Conservation (phyloP, 1,140 invertebrate species). For the Stegodyphus mimosarum region DNA sequence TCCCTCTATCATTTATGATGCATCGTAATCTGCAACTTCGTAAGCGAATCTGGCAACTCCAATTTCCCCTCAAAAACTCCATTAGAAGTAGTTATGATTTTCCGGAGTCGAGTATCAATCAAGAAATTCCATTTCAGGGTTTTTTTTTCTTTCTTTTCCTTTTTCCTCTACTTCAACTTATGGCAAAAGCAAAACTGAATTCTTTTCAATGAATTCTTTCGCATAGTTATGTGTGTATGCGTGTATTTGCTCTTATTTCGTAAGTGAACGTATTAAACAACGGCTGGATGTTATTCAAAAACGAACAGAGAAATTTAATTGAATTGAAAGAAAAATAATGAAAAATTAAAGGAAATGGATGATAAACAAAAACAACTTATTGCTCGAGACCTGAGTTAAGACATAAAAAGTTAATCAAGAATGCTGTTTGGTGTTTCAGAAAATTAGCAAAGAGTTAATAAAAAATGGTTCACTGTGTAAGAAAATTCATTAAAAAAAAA, state of each 20-base stretch:
- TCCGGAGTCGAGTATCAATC: slow-evolving; percentile 26
- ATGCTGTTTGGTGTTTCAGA: too few relatives aligned
- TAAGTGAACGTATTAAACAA: not conserved
- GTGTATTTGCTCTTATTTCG: not conserved
- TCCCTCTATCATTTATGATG: not conserved
- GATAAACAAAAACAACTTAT: slow-evolving; percentile 32
- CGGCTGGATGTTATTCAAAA: too few relatives aligned
- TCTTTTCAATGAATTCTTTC: too few relatives aligned
- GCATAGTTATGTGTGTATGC: too few relatives aligned
- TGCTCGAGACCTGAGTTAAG: not conserved
- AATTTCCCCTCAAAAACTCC: slow-evolving; percentile 8
- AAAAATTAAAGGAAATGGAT: slow-evolving; percentile 19
- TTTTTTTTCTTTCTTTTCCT: not conserved
- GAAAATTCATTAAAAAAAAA: too few relatives aligned
- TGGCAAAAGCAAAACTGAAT: too few relatives aligned
- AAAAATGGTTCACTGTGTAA: too few relatives aligned
- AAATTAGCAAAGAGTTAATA: too few relatives aligned
- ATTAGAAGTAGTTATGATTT: slow-evolving; percentile 40
- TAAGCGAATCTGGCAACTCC: slow-evolving; percentile 19
- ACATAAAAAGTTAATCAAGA: too few relatives aligned
- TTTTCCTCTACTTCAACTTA: not conserved
- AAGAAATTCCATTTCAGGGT: slow-evolving; percentile 17
- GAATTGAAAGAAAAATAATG: slow-evolving; percentile 3
- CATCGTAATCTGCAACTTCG: not conserved
- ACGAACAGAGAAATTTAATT: slow-evolving; percentile 31